Conservation (phyloP, 64 coral and sea anemone genomes). For the Porites australiensis region DNA sequence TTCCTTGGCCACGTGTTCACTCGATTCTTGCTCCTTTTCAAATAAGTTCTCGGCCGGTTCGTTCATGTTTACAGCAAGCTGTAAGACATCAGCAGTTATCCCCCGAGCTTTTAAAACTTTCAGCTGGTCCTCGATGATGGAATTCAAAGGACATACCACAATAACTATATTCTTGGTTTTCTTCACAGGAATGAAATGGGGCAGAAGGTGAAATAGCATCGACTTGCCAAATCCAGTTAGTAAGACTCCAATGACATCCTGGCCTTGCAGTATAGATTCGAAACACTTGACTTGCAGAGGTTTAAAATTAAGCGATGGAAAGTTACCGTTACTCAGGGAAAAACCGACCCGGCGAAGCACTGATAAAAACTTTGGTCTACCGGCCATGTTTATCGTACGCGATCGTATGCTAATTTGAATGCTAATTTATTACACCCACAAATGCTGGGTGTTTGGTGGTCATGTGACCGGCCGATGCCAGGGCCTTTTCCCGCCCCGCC, state of each 20-base stretch:
- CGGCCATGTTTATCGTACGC: neutral
- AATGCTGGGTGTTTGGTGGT: too few relatives aligned
- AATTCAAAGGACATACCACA: neutral
- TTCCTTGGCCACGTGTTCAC: neutral
- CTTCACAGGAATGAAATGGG: conserved; percentile 65
- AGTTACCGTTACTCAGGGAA: conserved; percentile 21
- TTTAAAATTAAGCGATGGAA: too few relatives aligned
- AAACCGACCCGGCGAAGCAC: neutral
- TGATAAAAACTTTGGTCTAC: neutral
- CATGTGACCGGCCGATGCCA: too few relatives aligned
- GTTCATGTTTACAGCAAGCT: too few relatives aligned
- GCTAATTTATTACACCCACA: neutral
- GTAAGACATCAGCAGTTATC: neutral
- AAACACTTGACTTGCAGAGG: conserved; percentile 15
- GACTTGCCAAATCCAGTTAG: too few relatives aligned
- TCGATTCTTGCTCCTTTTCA: neutral
- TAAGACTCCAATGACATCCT: neutral
- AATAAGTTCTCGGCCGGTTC: neutral
- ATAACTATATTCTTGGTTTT: neutral
- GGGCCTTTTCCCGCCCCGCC: too few relatives aligned
- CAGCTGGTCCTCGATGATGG: neutral
- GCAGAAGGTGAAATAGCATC: neutral
- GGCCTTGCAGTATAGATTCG: conserved; percentile 67
- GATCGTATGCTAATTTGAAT: neutral
- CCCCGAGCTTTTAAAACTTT: neutral